Conservation (phyloP, 2,888 invertebrate genomes). For the Xestia xanthographa region DNA sequence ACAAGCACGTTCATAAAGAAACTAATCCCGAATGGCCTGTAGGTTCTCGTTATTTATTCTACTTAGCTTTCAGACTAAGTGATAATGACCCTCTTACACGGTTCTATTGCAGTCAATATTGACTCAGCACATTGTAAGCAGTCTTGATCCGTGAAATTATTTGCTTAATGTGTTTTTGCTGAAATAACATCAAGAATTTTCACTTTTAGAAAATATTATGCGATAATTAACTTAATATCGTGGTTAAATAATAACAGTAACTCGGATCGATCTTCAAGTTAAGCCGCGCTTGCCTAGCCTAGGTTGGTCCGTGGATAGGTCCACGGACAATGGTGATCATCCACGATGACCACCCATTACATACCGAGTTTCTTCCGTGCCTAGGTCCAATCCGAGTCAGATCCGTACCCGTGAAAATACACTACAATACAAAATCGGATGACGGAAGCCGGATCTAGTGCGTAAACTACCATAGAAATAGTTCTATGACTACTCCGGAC, state of each 20-base stretch:
- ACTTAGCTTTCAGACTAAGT: conserved; percentile 23
- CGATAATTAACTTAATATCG: no score
- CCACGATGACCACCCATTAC: no score
- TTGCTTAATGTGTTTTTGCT: conserved; percentile 4
- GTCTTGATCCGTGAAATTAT: conserved; percentile 18
- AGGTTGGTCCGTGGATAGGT: neutral
- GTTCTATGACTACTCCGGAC: no score
- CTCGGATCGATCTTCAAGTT: neutral
- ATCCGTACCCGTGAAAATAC: no score
- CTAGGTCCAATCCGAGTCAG: no score
- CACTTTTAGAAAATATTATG: neutral
- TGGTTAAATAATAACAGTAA: no score
- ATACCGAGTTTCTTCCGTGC: no score
- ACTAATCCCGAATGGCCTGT: conserved; percentile 3
- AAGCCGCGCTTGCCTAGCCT: no score
- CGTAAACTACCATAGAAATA: no score
- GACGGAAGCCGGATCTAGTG: no score
- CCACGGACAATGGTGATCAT: no score
- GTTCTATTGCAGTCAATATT: conserved; percentile 15
- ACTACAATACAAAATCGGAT: no score
- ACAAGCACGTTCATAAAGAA: conserved; percentile 5
- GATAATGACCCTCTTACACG: conserved; percentile 33
- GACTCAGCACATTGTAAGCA: conserved; percentile 23
- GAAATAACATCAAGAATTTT: neutral
- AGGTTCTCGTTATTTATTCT: conserved; percentile 32